Evolutionary conservation across 1,140 invertebrate genomes (phyloP).

Genomic region (Lineus longissimus): DNA sequence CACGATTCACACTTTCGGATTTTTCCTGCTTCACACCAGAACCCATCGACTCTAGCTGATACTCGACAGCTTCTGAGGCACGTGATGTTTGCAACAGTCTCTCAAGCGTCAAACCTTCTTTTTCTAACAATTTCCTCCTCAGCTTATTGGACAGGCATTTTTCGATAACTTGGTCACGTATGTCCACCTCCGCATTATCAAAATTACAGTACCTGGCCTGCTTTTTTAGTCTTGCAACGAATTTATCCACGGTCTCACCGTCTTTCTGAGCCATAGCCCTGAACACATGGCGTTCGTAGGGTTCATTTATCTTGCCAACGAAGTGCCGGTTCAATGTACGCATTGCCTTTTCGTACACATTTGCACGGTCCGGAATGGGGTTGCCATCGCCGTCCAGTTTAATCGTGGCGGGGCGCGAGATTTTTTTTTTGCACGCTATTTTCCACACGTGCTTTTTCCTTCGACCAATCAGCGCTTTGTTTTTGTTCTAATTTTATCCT

Average conservation of each 20-base stretch:
- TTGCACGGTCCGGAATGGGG: no score
- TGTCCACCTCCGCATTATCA: not conserved
- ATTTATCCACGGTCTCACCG: not conserved
- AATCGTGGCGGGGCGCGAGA: no score
- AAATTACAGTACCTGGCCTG: not conserved
- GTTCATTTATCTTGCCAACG: not conserved
- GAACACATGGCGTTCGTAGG: not conserved
- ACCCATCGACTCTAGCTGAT: not conserved
- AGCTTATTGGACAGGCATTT: not conserved
- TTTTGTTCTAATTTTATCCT: no score
- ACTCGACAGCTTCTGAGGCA: not conserved
- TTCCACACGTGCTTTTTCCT: no score
- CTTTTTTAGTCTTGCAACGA: not conserved
- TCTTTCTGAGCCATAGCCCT: not conserved
- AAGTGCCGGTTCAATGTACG: not conserved
- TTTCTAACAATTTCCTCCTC: no score
- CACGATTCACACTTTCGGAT: not conserved
- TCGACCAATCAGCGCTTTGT: no score
- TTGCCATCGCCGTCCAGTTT: not conserved
- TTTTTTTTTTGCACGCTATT: no score
- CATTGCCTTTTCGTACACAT: not conserved
- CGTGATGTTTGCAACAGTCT: not conserved
- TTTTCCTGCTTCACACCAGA: no score
- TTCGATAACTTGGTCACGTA: not conserved
- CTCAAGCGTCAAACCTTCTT: no score